These are phyloP conservation scores for Spodoptera exigua DNA, from an alignment of 2,888 invertebrate genomes.

Conservation along the genomic window DNA sequence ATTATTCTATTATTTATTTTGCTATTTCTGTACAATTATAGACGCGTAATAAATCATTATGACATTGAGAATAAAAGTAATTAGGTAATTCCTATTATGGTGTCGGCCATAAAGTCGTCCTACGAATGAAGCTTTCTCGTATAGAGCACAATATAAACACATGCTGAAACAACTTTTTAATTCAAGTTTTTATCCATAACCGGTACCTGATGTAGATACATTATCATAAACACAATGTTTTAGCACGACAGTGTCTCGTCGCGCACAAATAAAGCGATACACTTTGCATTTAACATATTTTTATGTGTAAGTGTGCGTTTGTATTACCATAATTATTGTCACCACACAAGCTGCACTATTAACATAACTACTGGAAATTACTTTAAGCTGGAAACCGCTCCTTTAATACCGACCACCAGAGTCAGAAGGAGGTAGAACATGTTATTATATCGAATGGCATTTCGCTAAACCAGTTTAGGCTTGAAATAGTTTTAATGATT, in stretches of 20 bases:
- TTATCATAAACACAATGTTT: conserved; percentile 30
- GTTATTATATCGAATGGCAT: conserved; percentile 19
- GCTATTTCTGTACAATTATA: not conserved
- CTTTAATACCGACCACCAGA: conserved; percentile 17
- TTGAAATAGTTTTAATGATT: conserved; percentile 11
- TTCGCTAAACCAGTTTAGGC: conserved; percentile 6
- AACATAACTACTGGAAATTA: conserved; percentile 45
- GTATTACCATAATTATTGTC: conserved; percentile 38
- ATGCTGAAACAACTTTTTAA: conserved; percentile 8
- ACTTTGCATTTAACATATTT: conserved; percentile 15
- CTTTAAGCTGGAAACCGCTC: conserved; percentile 16
- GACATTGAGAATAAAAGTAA: too few species aligned
- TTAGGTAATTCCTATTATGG: too few species aligned
- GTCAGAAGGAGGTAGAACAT: conserved; percentile 18
- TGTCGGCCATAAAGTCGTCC: too few species aligned
- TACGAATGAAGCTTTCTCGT: conserved; percentile 9
- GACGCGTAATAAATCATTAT: not conserved
- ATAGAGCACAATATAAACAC: conserved; percentile 26
- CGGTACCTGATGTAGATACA: conserved; percentile 6
- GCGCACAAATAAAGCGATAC: conserved; percentile 35
- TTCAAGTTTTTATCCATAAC: conserved; percentile 31
- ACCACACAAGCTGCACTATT: conserved; percentile 29
- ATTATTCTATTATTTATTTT: too few species aligned
- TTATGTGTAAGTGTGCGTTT: conserved; percentile 11
- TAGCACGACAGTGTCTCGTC: conserved; percentile 18